Evolutionary conservation across 64 coral and sea anemone genomes (phyloP).

Genomic region (Anthopleura sola): DNA sequence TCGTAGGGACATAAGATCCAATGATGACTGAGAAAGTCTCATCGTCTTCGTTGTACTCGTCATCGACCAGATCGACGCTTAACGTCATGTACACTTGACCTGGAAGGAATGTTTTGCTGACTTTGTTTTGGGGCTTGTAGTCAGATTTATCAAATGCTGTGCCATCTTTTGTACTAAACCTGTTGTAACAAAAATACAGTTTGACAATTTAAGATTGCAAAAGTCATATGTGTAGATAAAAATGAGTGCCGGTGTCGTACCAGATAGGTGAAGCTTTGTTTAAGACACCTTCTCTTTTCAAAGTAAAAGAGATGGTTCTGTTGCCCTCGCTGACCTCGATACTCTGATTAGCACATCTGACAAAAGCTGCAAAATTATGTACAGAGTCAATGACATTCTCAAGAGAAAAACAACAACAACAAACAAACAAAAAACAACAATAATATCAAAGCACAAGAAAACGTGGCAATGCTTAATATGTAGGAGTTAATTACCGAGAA

Average conservation of each 20-base stretch:
- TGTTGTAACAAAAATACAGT: background rate
- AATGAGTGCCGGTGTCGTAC: background rate
- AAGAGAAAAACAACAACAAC: too few relatives aligned
- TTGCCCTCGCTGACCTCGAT: background rate
- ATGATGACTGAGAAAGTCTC: background rate
- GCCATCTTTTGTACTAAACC: background rate
- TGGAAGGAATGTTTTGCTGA: background rate
- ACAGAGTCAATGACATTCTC: too few relatives aligned
- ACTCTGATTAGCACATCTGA: conserved; percentile 5
- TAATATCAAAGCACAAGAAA: too few relatives aligned
- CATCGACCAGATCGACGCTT: background rate
- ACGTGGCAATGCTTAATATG: too few relatives aligned
- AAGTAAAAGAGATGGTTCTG: background rate
- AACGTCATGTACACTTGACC: conserved; percentile 1
- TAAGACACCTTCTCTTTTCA: background rate
- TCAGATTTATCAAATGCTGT: background rate
- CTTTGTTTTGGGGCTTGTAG: background rate
- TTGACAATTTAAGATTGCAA: background rate
- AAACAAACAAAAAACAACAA: too few relatives aligned
- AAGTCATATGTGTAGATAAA: background rate
- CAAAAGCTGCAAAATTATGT: background rate
- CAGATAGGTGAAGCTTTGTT: background rate
- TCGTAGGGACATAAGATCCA: background rate
- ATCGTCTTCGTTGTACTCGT: background rate
- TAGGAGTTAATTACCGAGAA: too few relatives aligned